phyloP scores from a whole-genome alignment of 92 coral and sea anemone genomes.

The Galaxea fascicularis region DNA sequence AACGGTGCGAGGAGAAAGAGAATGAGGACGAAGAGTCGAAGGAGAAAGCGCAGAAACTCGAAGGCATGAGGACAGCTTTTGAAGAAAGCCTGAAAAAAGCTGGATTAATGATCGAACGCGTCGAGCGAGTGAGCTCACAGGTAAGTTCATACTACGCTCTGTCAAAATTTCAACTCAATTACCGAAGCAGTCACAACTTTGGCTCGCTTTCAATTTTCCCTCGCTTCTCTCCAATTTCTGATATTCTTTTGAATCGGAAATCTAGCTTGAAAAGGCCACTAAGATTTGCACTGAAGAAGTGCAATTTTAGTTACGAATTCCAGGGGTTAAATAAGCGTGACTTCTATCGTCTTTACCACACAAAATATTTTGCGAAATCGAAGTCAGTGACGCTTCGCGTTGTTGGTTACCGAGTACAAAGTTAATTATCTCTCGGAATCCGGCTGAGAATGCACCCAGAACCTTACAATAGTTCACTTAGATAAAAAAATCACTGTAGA shows the following conservation, averaged over 20 bases:
- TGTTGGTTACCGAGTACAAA: too few relatives aligned
- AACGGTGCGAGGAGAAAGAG: constrained; percentile 62
- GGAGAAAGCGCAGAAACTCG: constrained; percentile 51
- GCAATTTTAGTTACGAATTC: constrained; percentile 20
- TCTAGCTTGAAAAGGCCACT: background rate
- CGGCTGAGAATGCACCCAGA: background rate
- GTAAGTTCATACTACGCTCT: constrained; percentile 31
- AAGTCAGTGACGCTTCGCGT: background rate
- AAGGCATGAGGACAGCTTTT: constrained; percentile 65
- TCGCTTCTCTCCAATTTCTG: background rate
- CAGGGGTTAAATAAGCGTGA: constrained; percentile 14
- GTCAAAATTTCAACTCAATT: background rate
- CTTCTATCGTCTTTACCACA: background rate
- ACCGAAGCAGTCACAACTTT: background rate
- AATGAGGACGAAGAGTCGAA: constrained; percentile 63
- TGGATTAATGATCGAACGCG: constrained; percentile 72
- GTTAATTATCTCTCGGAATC: too few relatives aligned
- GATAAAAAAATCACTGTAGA: too few relatives aligned
- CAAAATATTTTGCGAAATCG: background rate
- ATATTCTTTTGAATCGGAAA: too few relatives aligned
- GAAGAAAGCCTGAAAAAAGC: constrained; percentile 59
- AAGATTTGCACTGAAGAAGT: background rate
- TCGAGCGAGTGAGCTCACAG: constrained; percentile 35
- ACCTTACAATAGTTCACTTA: too few relatives aligned
- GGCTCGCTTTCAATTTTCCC: background rate